Evolutionary conservation across 2,888 invertebrate genomes (phyloP), one percentile per base, ranked within the genome.

Genomic region (Nebria brevicollis): DNA sequence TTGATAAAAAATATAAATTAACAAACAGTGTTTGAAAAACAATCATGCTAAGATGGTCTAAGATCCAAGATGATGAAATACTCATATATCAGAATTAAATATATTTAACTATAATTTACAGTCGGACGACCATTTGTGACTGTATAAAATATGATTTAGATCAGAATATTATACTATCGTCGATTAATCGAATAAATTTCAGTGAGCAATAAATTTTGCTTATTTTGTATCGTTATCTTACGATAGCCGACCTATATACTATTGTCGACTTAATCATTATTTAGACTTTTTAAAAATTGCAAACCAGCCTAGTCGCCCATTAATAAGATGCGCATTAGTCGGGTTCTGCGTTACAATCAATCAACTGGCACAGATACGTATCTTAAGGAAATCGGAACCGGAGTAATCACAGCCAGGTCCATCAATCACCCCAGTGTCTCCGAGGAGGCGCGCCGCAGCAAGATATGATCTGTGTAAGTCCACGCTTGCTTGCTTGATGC

Each of bases 371-470:
- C 25, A 64, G 80, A 70, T 70, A 70, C 70, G 70, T 26, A 26
- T 34, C 34, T 75, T 70, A 75, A 80, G 80, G 80, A 82, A 83
- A 82, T 82, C 83, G 83, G 82, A 83, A 79, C 77, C 82, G 75
- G 82, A 82, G 83, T 80, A 80, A 80, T 80, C 80, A 75, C 80
- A 13, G 34, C 25, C 43, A 13, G 70, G 80, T 65, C 80, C 80
- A 80, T 80, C 80, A 80, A 80, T 80, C 80, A 80, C 80, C 42
- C n/a, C 20, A 34, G 80, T 72, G 80, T 80, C 80, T 80, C 75
- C 80, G 26, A 70, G 34, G 70, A 70, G 70, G 4, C 34, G 70
- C 25, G 26, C 54, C 20, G 68, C 68, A 20, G 15, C 13, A 15
- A 68, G 68, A 78, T 78, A 78, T 78, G 74, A 78, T 78, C 78